Base-by-base conservation (phyloP, 2,888 invertebrate genomes). In the Dryomyza anilis region DNA sequence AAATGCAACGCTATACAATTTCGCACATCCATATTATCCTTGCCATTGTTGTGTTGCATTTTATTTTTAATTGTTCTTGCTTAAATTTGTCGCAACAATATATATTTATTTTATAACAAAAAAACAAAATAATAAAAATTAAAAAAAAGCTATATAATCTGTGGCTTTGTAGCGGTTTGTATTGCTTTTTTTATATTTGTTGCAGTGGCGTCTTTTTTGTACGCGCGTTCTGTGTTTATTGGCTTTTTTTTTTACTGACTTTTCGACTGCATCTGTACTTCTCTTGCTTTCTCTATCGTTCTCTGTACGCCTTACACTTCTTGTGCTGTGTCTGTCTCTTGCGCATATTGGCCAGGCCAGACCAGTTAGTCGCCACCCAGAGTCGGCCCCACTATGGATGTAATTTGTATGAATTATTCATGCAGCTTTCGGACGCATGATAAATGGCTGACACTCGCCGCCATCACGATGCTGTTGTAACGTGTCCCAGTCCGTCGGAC, bases 381-480 rank as follows among this genome's bases (percentile, higher is more conserved):
- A n/a, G n/a, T n/a, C n/a, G n/a, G n/a, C n/a, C n/a, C n/a, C n/a
- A n/a, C n/a, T n/a, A n/a, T n/a, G n/a, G 59, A 53, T 67, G 65
- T 66, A 67, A 70, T 70, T 70, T 70, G 70, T 63, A 64, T 68
- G 67, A 68, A 68, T 68, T 66, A 70, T 70, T 70, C 68, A 70
- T 70, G 70, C n/a, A n/a, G 43, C 62, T 67, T 70, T 67, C 68
- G 63, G 64, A 64, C 61, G 67, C 63, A 67, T 70, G 67, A 70
- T 68, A 70, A 70, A 70, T 70, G 70, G 60, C 60, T 36, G 60
- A 33, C 50, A 60, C 60, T 60, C 60, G 48, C 50, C 45, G 25
- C 25, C 16, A 6, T 16, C 55, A 5, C 36, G 7, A 50, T 12
- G 50, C 6, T n/a, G 14, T 48, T 12, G 6, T 23, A 14, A 3